Base-by-base conservation (phyloP, 2,797 vertebrate species). In the Monodelphis domestica region DNA sequence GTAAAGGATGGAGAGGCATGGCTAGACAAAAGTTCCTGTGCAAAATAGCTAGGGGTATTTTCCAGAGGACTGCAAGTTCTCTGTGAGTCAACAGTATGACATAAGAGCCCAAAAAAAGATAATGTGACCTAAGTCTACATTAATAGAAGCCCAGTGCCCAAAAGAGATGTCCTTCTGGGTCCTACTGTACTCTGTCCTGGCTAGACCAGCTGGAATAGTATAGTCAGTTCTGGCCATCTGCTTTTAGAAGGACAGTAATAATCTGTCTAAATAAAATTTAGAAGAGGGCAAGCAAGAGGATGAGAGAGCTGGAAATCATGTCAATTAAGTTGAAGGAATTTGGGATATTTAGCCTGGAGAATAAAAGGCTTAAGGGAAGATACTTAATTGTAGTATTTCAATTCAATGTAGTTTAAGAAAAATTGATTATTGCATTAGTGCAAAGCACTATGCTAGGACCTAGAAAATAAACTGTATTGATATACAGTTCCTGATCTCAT, bases 61-160 rank as follows among this genome's bases (percentile, higher is more conserved):
- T 84, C 70, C 70, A 84, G 21, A 26, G 33, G 70, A 45, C 38
- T 1, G 38, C 70, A 84, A 84, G 70, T 84, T 84, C 9, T 50
- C 70, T 84, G 10, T 84, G 70, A 84, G 70, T 84, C 70, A 84
- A 84, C 70, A 84, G 21, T 84, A 84, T 84, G 38, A 84, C 70
- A 84, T 84, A 84, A 84, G 70, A 84, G 70, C 70, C 70, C n/a
- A 84, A 84, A 84, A 78, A 78, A 70, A 70, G 15, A 63, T 59
- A 63, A 78, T 11, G 38, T 50, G 70, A 84, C 70, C 38, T 84
- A 50, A 84, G 70, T 26, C 26, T 84, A 84, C 70, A 84, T 50
- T 84, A 84, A 84, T 84, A 84, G 70, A 84, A 84, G 70, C 70
- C 70, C 7, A 15, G 38, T 84, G 21, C 38, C 38, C 21, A 84